Conservation (phyloP, 2,888 invertebrate species). For the Eurytoma adleriae region DNA sequence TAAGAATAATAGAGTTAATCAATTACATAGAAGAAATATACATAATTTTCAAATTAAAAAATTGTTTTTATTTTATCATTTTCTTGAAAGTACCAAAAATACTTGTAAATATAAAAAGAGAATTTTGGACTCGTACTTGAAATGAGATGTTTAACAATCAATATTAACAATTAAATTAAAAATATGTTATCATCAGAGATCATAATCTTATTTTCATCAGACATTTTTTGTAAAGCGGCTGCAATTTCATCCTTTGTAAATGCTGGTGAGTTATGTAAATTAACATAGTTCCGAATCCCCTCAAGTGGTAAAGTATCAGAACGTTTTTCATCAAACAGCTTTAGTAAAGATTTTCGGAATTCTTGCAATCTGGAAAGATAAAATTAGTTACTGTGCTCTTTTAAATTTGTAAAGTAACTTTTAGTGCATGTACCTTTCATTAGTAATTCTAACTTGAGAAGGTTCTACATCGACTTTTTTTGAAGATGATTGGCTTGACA, state of each 20-base stretch:
- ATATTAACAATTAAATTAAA: constrained; percentile 80
- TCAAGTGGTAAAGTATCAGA: constrained; percentile 85
- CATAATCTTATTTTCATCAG: constrained; percentile 95
- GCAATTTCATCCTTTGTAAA: constrained; percentile 85
- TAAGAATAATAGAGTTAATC: neutral
- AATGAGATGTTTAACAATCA: neutral
- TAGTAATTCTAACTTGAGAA: constrained; percentile 68
- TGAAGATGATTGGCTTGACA: constrained; percentile 36
- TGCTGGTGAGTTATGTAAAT: constrained; percentile 79
- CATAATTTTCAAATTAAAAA: neutral
- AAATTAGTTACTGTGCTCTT: neutral
- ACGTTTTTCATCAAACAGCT: constrained; percentile 87
- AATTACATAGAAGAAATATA: neutral
- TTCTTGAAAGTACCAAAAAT: neutral
- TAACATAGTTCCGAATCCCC: constrained; percentile 82
- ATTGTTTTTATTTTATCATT: neutral
- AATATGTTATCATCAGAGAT: constrained; percentile 90
- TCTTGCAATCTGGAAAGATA: constrained; percentile 77
- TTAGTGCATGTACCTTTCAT: constrained; percentile 68
- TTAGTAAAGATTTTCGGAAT: constrained; percentile 86
- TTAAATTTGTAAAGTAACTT: too few relatives aligned
- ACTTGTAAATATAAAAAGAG: neutral
- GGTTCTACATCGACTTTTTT: constrained; percentile 13
- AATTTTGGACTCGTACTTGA: neutral
- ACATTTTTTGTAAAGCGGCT: constrained; percentile 89